These are phyloP conservation scores for Atethmia centrago DNA, from an alignment of 2,888 invertebrate genomes.

Conservation along the genomic window DNA sequence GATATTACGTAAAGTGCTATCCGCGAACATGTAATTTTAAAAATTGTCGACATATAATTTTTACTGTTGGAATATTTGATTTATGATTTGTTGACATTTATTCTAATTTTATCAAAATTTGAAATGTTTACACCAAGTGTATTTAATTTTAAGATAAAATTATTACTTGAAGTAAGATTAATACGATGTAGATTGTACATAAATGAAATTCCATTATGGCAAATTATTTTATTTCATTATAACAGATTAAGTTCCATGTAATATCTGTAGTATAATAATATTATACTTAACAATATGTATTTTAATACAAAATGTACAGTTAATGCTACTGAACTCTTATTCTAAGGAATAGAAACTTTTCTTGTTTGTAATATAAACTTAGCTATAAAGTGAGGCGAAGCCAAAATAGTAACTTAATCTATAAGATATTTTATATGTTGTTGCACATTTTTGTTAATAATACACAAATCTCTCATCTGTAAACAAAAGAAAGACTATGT, in stretches of 20 bases:
- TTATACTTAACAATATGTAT: slow-evolving; percentile 67
- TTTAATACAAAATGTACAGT: slow-evolving; percentile 80
- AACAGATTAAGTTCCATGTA: slow-evolving; percentile 50
- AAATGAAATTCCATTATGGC: slow-evolving; percentile 51
- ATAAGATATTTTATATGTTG: slow-evolving; percentile 78
- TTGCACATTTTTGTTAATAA: slow-evolving; percentile 81
- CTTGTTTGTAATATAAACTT: slow-evolving; percentile 76
- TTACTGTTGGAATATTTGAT: slow-evolving; percentile 47
- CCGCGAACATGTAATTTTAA: slow-evolving; percentile 25
- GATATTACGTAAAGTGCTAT: slow-evolving; percentile 49
- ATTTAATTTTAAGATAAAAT: slow-evolving; percentile 60
- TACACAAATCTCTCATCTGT: slow-evolving; percentile 78
- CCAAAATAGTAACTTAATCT: slow-evolving; percentile 70
- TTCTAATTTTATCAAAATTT: slow-evolving; percentile 22
- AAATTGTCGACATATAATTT: slow-evolving; percentile 43
- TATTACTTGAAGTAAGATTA: slow-evolving; percentile 49
- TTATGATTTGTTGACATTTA: slow-evolving; percentile 25
- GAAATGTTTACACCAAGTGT: slow-evolving; percentile 62
- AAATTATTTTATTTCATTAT: slow-evolving; percentile 43
- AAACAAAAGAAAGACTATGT: slow-evolving; percentile 79
- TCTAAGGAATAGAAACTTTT: slow-evolving; percentile 73
- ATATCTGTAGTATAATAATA: slow-evolving; percentile 59
- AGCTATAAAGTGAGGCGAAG: slow-evolving; percentile 74
- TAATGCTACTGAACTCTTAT: slow-evolving; percentile 70
- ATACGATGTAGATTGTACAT: slow-evolving; percentile 70